Evolutionary conservation across 92 coral and sea anemone genomes (phyloP).

Genomic region (Parazoanthus darwini): DNA sequence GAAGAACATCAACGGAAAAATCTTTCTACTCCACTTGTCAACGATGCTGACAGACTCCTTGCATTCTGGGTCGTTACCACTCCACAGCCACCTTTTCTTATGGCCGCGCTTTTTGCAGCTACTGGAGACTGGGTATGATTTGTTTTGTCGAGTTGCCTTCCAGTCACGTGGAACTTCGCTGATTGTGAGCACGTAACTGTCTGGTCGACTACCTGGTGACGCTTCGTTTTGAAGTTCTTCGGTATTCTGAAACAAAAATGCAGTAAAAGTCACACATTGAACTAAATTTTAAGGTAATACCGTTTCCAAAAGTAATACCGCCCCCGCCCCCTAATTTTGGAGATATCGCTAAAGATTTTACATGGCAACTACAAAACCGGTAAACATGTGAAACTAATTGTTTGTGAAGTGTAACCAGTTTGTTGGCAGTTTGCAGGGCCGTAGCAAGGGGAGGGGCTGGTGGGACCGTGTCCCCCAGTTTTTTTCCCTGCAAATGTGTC

Average conservation of each 20-base stretch:
- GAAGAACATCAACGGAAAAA: slow-evolving; percentile 63
- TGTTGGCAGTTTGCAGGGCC: too few species aligned
- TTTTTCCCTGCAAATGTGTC: too few species aligned
- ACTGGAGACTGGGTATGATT: not conserved
- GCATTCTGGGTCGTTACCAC: not conserved
- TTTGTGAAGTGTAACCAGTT: too few species aligned
- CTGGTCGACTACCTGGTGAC: not conserved
- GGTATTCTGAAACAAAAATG: not conserved
- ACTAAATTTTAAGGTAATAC: not conserved
- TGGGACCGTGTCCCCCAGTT: too few species aligned
- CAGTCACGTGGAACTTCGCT: not conserved
- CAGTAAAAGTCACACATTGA: not conserved
- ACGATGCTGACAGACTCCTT: slow-evolving; percentile 31
- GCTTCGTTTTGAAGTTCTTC: not conserved
- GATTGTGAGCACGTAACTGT: not conserved
- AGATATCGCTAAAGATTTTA: too few species aligned
- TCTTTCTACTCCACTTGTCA: slow-evolving; percentile 57
- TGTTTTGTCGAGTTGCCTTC: not conserved
- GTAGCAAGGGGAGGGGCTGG: too few species aligned
- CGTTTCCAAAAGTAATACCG: not conserved
- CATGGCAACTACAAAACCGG: too few species aligned
- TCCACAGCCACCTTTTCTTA: not conserved
- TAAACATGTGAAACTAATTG: too few species aligned
- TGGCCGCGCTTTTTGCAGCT: not conserved
- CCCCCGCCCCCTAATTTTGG: not conserved